phyloP scores from a whole-genome alignment of 2,888 invertebrate genomes.

The Drosophila tripunctata region DNA sequence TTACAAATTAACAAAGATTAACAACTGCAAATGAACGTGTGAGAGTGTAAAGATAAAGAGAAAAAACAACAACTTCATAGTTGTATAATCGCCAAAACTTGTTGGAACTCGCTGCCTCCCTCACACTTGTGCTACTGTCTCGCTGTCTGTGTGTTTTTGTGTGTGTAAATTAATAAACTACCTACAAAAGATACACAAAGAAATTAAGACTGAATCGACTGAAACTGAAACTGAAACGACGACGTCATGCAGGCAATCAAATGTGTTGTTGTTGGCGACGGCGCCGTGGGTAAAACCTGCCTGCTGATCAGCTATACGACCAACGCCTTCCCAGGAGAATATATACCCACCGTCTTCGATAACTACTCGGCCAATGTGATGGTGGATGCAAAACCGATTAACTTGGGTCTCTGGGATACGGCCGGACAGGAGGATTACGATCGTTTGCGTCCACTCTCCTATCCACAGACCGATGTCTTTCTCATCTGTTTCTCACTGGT shows the following conservation, averaged over 20 bases:
- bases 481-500: conserved; percentile 83
- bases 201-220: conserved; percentile 39
- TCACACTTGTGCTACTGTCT: conserved; percentile 28
- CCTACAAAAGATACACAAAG: conserved; percentile 47
- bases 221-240: conserved; percentile 33
- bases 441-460: conserved; percentile 81
- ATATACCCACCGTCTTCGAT: conserved; percentile 83
- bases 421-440: conserved; percentile 83
- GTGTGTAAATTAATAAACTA: conserved; percentile 57
- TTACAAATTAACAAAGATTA: conserved; percentile 18
- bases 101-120: conserved; percentile 53
- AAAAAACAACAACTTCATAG: conserved; percentile 38
- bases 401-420: conserved; percentile 83
- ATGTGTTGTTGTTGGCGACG: conserved; percentile 83
- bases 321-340: conserved; percentile 83
- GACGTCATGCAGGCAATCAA: conserved; percentile 83
- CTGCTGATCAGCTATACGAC: conserved; percentile 83
- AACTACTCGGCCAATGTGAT: conserved; percentile 83
- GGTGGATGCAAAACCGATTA: conserved; percentile 83
- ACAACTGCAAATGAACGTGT: conserved; percentile 35
- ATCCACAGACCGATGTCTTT: conserved; percentile 83
- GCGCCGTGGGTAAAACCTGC: conserved; percentile 83
- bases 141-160: conserved; percentile 17
- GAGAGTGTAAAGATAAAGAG: conserved; percentile 43
- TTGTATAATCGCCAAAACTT: conserved; percentile 77